These are phyloP conservation scores for Nycticryphes semicollaris DNA, from an alignment of 2,113 vertebrate species.

Conservation along the genomic window DNA sequence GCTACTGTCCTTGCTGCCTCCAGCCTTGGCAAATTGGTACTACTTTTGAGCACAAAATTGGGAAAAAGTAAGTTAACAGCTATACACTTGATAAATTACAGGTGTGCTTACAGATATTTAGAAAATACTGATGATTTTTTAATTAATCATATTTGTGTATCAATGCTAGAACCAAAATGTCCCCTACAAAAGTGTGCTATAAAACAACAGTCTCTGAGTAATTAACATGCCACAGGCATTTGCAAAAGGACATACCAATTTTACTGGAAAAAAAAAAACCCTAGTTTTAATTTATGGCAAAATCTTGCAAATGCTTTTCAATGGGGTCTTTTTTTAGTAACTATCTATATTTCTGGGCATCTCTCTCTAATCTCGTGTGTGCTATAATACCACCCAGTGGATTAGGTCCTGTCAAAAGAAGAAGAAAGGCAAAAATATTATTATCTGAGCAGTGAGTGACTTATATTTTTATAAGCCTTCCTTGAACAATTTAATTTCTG, in stretches of 20 bases:
- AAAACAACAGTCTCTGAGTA: neutral
- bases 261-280: neutral
- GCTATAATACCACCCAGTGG: neutral
- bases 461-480: neutral
- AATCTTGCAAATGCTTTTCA: neutral
- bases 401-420: neutral
- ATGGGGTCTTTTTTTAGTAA: neutral
- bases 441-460: neutral
- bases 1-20: neutral
- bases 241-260: neutral
- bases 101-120: neutral
- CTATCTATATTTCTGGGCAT: neutral
- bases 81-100: neutral
- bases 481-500: constrained; percentile 46
- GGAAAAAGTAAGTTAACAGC: neutral
- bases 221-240: neutral
- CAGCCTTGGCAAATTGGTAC: neutral
- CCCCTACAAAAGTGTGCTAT: neutral
- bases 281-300: neutral
- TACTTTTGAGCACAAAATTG: neutral
- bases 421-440: neutral
- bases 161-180: neutral
- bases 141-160: neutral
- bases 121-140: neutral
- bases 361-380: neutral